Percentiles rank a stretch among this genome's conserved stretches.
These are phyloP conservation scores for Drosophila repletoides DNA, from an alignment of 1,140 invertebrate genomes.

Conservation along the genomic window DNA sequence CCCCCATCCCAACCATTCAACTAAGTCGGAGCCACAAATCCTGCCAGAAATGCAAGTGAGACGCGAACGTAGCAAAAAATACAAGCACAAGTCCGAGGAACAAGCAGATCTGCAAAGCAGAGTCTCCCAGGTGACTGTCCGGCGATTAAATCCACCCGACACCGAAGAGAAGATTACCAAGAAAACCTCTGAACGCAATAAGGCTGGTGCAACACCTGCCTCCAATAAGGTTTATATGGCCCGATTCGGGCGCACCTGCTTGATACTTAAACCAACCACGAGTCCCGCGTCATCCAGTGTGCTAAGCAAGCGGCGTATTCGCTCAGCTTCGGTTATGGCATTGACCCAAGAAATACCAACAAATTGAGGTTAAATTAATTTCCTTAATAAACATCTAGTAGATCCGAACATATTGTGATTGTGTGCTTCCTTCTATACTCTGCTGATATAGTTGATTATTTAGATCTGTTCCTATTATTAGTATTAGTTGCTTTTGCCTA, in stretches of 20 bases:
- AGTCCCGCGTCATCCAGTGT: conserved; percentile 16
- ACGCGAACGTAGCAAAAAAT: background rate
- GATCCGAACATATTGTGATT: conserved; percentile 20
- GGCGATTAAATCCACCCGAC: background rate
- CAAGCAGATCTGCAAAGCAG: background rate
- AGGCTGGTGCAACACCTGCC: background rate
- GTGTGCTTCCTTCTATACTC: background rate
- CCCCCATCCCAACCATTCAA: too few relatives aligned
- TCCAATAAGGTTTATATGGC: conserved; percentile 28
- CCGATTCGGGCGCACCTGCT: conserved; percentile 52
- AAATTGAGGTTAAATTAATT: background rate
- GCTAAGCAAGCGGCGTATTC: conserved; percentile 33
- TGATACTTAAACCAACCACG: conserved; percentile 43
- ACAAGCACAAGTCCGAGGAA: background rate
- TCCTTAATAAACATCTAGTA: conserved; percentile 15
- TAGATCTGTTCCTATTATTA: too few relatives aligned
- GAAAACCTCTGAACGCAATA: background rate
- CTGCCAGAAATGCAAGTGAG: background rate
- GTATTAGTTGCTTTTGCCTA: too few relatives aligned
- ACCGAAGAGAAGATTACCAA: background rate
- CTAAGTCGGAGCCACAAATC: too few relatives aligned
- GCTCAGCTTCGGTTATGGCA: conserved; percentile 38
- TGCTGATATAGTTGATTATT: background rate
- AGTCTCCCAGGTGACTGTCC: background rate
- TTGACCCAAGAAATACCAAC: conserved; percentile 1